Percentiles rank a stretch among this genome's conserved stretches.
Conservation (phyloP, 2,888 invertebrate genomes). For the Craniophora ligustri region DNA sequence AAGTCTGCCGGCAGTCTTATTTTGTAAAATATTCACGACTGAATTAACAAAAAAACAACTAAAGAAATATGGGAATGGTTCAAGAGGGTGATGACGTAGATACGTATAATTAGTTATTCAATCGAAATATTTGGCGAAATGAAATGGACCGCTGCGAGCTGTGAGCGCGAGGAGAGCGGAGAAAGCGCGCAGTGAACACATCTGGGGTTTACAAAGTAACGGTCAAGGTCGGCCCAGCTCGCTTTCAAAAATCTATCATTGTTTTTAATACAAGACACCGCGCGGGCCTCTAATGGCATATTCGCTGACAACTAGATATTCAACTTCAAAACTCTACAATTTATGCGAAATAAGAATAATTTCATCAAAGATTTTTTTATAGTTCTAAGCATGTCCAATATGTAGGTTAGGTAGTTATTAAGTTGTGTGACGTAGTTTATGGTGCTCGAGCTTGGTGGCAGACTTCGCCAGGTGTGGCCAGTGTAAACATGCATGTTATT, state of each 20-base stretch:
- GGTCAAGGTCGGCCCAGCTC: constrained; percentile 53
- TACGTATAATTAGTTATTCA: constrained; percentile 5
- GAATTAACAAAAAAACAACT: too few species aligned
- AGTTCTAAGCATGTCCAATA: too few species aligned
- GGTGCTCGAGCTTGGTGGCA: neutral
- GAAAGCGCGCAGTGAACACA: constrained; percentile 50
- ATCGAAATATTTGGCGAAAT: constrained; percentile 27
- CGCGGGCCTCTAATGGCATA: neutral
- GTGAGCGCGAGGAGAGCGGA: constrained; percentile 25
- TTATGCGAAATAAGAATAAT: too few species aligned
- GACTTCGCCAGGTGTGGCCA: constrained; percentile 41
- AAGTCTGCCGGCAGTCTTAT: too few species aligned
- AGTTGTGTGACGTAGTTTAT: neutral
- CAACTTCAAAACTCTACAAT: neutral
- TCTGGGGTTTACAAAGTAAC: constrained; percentile 46
- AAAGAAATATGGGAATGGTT: too few species aligned
- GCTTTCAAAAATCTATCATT: constrained; percentile 54
- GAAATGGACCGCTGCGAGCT: constrained; percentile 31
- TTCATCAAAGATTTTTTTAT: too few species aligned
- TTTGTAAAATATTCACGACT: too few species aligned
- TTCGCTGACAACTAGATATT: neutral
- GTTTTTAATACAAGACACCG: constrained; percentile 15
- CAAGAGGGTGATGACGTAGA: too few species aligned
- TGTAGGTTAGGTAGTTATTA: neutral
- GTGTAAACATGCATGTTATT: constrained; percentile 59